These are phyloP conservation scores for Caenorhabditis zanzibari DNA, from an alignment of 2,888 invertebrate species.

Conservation along the genomic window DNA sequence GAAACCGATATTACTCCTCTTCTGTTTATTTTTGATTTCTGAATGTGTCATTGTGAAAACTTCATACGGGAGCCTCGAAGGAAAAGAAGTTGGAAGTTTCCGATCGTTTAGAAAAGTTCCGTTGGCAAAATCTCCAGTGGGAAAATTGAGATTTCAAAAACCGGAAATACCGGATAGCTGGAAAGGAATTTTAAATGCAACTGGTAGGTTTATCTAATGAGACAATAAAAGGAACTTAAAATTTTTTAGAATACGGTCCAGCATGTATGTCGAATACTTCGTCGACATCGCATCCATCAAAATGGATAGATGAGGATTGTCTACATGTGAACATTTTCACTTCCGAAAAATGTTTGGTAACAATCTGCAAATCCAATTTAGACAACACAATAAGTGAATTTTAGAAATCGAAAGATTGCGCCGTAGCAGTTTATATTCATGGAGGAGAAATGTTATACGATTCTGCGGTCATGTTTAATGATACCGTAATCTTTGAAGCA, in stretches of 20 bases:
- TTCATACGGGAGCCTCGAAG: slow-evolving; percentile 31
- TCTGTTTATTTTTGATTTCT: background rate
- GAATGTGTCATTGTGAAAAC: slow-evolving; percentile 24
- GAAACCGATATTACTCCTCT: background rate
- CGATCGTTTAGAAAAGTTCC: slow-evolving; percentile 68
- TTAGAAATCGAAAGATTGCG: slow-evolving; percentile 61
- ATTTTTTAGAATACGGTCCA: slow-evolving; percentile 70
- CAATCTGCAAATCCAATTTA: background rate
- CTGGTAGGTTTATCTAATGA: slow-evolving; percentile 34
- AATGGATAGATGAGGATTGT: slow-evolving; percentile 78
- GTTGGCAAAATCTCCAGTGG: slow-evolving; percentile 76
- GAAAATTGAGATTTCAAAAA: slow-evolving; percentile 72
- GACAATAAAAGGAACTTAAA: background rate
- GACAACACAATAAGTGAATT: background rate
- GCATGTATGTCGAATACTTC: slow-evolving; percentile 78
- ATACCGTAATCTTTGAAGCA: slow-evolving; percentile 63
- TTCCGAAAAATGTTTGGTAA: slow-evolving; percentile 70
- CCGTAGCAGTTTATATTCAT: slow-evolving; percentile 76
- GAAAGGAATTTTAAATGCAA: slow-evolving; percentile 70
- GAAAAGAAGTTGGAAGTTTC: slow-evolving; percentile 20
- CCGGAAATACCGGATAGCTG: slow-evolving; percentile 69
- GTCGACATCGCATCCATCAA: slow-evolving; percentile 69
- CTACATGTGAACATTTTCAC: slow-evolving; percentile 77
- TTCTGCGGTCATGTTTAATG: slow-evolving; percentile 78
- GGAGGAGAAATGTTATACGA: slow-evolving; percentile 77